These are phyloP conservation scores for Craterocephalus amniculus DNA, from an alignment of 2,797 vertebrate genomes.

Conservation along the genomic window DNA sequence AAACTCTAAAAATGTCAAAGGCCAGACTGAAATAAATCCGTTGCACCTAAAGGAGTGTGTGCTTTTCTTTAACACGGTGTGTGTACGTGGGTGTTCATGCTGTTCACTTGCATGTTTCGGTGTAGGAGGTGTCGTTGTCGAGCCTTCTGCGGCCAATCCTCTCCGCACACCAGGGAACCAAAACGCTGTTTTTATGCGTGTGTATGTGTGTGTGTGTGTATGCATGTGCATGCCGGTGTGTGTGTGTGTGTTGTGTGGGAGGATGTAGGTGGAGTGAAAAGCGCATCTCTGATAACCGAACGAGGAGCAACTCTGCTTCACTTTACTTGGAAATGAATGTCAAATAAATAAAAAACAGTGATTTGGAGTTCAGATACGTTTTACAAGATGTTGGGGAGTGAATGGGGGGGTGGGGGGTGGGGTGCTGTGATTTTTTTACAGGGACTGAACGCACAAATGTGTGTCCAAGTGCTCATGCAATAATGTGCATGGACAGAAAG, in stretches of 20 bases:
- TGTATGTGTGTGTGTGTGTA: no score
- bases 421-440: not conserved
- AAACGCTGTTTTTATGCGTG: conserved; percentile 42
- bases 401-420: not conserved
- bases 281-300: conserved; percentile 63
- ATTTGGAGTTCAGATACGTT: conserved; percentile 29
- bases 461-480: not conserved
- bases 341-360: not conserved
- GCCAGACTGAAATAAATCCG: conserved; percentile 15
- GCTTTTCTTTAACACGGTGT: conserved; percentile 14
- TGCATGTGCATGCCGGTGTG: conserved; percentile 26
- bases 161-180: conserved; percentile 59
- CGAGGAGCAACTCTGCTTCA: conserved; percentile 31
- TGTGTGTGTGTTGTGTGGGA: conserved; percentile 54
- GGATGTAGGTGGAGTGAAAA: conserved; percentile 69
- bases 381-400: conserved; percentile 3
- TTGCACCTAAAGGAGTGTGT: not conserved
- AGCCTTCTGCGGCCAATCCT: conserved; percentile 75
- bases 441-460: conserved; percentile 3
- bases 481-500: conserved; percentile 1
- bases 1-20: conserved; percentile 39
- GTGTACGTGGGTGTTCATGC: conserved; percentile 35
- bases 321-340: conserved; percentile 28
- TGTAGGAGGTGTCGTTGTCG: conserved; percentile 79
- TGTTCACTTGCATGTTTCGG: conserved; percentile 72